phyloP scores from a whole-genome alignment of 2,797 vertebrate genomes.

The Chanos chanos region DNA sequence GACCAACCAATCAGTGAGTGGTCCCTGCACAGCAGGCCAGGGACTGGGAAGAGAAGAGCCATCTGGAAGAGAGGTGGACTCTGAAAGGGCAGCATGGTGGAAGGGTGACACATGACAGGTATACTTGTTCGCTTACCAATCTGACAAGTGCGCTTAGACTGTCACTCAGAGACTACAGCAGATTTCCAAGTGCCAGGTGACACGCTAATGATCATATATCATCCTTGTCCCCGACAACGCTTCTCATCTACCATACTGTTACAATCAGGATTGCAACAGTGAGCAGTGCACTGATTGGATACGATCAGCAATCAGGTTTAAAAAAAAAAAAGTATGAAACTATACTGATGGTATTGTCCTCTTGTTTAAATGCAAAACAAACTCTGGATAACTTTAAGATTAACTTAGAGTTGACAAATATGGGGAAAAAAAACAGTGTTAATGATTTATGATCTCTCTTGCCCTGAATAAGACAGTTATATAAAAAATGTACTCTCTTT shows the following conservation, averaged over 20 bases:
- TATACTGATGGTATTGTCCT: no score
- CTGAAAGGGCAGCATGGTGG: conserved; percentile 59
- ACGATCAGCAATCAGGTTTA: background rate
- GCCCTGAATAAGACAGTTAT: no score
- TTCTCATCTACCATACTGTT: conserved; percentile 44
- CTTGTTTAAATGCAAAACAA: no score
- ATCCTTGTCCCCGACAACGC: conserved; percentile 2
- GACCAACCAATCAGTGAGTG: conserved; percentile 63
- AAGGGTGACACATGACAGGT: conserved; percentile 58
- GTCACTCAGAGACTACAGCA: conserved; percentile 42
- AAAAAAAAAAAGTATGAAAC: no score
- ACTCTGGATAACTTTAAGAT: no score
- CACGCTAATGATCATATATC: conserved; percentile 38
- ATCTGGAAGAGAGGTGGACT: conserved; percentile 68
- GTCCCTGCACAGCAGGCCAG: conserved; percentile 69
- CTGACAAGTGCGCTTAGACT: conserved; percentile 62
- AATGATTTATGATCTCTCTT: no score
- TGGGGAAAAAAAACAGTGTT: no score
- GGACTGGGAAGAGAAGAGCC: conserved; percentile 69
- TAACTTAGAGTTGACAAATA: no score
- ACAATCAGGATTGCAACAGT: conserved; percentile 48
- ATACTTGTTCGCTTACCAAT: conserved; percentile 52
- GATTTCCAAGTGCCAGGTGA: conserved; percentile 15
- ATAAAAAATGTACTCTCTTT: no score
- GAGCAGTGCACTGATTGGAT: background rate